phyloP scores from a whole-genome alignment of 64 coral and sea anemone genomes.

The Pachyseris speciosa region DNA sequence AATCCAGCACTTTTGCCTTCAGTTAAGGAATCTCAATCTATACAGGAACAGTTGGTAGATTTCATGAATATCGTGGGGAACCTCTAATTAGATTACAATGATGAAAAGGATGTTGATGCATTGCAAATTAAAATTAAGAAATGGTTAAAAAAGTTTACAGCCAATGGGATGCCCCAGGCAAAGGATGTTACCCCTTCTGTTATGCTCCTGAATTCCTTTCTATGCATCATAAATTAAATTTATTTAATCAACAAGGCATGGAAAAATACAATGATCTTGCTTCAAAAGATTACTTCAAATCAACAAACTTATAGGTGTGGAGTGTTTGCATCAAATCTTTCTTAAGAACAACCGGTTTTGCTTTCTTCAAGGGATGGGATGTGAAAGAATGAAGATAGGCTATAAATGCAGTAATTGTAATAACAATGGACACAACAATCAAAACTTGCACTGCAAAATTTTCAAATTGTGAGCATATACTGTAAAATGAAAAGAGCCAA shows the following conservation, averaged over 20 bases:
- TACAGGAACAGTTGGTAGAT: slow-evolving; percentile 7
- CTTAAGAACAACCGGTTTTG: slow-evolving; percentile 10
- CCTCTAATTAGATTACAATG: slow-evolving; percentile 14
- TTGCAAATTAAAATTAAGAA: too few relatives aligned
- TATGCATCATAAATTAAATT: not conserved
- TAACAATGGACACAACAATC: not conserved
- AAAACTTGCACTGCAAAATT: slow-evolving; percentile 16
- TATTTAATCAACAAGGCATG: slow-evolving; percentile 42
- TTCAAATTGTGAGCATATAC: not conserved
- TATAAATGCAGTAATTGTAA: not conserved
- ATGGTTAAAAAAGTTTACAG: too few relatives aligned
- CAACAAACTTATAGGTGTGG: slow-evolving; percentile 30
- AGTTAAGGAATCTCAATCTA: not conserved
- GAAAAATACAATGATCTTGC: slow-evolving; percentile 28
- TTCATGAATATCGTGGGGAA: slow-evolving; percentile 24
- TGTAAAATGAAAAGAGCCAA: too few relatives aligned
- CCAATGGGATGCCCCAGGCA: too few relatives aligned
- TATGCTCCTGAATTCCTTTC: slow-evolving; percentile 14
- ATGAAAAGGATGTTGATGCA: too few relatives aligned
- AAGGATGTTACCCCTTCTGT: too few relatives aligned
- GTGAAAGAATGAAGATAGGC: not conserved
- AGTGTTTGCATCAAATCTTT: not conserved
- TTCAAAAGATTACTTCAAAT: slow-evolving; percentile 34
- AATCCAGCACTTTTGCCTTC: not conserved
- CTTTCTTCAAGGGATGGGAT: slow-evolving; percentile 1